Base-by-base conservation (phyloP, 2,888 invertebrate genomes). In the Gibbula magus region DNA sequence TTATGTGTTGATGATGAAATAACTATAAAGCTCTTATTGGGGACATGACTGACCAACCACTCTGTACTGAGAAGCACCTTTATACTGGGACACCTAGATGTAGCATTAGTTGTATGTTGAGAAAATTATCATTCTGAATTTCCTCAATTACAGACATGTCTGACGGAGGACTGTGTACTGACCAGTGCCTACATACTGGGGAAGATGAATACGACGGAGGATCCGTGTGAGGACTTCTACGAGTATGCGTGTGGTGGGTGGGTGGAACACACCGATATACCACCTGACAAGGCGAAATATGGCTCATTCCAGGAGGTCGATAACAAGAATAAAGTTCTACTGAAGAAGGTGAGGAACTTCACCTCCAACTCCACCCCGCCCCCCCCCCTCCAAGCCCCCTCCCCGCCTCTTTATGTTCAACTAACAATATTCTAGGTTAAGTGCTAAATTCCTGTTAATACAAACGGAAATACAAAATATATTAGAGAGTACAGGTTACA, bases 151-250 rank as follows among this genome's bases (percentile, higher is more conserved):
- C 82, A 90, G 89, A 67, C 76, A 10, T 91, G 91, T 75, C 75
- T 78, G 18, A 86, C 84, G 3, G 77, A 82, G 22, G 70, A 79
- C 0, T 91, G 91, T 82, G 88, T 90, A 32, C 81, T 82, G 32
- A 82, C 86, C 4, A 86, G 87, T 73, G 89, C 89, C 13, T 85
- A 85, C 53, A 89, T 91, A 29, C 75, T 89, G 10, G 75, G 83
- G 75, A 88, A 88, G 79, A 91, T 91, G 90, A 86, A 91, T 77
- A 75, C 82, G 7, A 74, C 82, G 0, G 84, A 83, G 0, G 86
- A 90, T 67, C 92, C 92, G 0, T 92, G 92, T 81, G 79, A 85
- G 13, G 87, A 92, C 78, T 92, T 92, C 83, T 91, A 91, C 82
- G 76, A 81, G 45, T 91, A 87, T 81, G 82, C 90, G 0, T 92